Evolutionary conservation across 2,113 vertebrate species (phyloP), one percentile per base, ranked within the genome.

Genomic region (Neoarius graeffei): DNA sequence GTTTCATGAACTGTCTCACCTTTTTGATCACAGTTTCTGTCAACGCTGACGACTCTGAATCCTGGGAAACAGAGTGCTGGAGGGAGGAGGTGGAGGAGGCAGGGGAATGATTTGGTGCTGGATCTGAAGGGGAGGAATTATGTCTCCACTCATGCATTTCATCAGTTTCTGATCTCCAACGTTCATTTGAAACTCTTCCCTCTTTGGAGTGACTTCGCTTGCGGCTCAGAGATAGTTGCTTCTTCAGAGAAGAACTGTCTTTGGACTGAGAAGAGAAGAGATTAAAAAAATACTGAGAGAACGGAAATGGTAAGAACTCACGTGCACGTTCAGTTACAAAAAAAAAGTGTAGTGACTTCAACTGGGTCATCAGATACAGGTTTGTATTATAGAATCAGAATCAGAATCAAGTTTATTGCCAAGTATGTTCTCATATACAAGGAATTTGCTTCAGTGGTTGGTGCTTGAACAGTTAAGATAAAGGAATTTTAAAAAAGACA

Each of bases 21-120:
- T 92, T 95, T 93, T 96, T 95, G 42, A 88, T 88, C 14, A 87
- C 52, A 1, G 91, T 94, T 89, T 93, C 95, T 89, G 87, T 56
- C 8, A 80, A 88, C 15, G 69, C 20, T 7, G 91, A 93, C 15
- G 56, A 89, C 64, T 92, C 91, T 0, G 88, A 91, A 73, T 94
- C 90, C 0, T 85, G 87, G 60, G 89, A 92, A 25, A 86, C 14
- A 48, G 92, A 88, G 86, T 93, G 77, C 87, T 89, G 87, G 35
- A 81, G 79, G 13, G 80, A 81, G 56, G 79, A 76, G 57, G 35
- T 30, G 20, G 86, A 85, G 54, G 88, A 64, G 1, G 66, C 11
- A 35, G 86, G 60, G 23, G 87, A 50, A 90, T 69, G 19, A 88
- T 80, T 77, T 66, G 85, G 2, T 83, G 56, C 56, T 83, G 66